Evolutionary conservation across 2,888 invertebrate genomes (phyloP), one percentile per base, ranked within the genome.

Genomic region (Anthrax anthrax): DNA sequence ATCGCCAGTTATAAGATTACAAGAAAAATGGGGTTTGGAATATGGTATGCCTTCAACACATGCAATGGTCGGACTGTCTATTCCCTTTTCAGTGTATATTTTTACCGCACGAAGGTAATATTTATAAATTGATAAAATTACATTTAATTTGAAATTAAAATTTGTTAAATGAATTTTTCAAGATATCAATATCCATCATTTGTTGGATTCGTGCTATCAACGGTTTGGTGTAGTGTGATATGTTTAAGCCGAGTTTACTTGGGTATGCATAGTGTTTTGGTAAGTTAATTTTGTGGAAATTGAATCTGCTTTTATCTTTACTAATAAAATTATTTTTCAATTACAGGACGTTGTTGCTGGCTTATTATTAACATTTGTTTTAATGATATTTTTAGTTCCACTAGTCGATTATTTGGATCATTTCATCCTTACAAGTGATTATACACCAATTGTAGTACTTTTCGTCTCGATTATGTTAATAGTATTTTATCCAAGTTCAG

Each of bases 11-110:
- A 75, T 83, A 50, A 78, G 85, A 55, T 66, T 94, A 39, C 91
- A 92, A 63, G 76, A 77, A 40, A 87, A 90, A 69, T 94, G 91
- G 86, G 81, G 84, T 2, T 69, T 86, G 55, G 94, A 94, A 62
- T 92, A 90, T 70, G 92, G 92, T 14, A 90, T 94, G 88, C 92
- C 94, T 2, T 92, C 91, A 14, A 92, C 92, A 1, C 92, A 92
- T 67, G 90, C 91, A 9, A 89, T 91, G 86, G 85, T 89, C 37
- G 88, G 84, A 1, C 77, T 88, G 16, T 84, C 86, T 1, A 84
- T 92, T 57, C 92, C 92, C 37, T 87, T 89, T 65, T 83, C 88
- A 1, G 77, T 90, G 44, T 67, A 91, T 46, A 69, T 87, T 47
- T 87, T 84, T 58, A 88, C 89, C 3, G 76, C 81, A 66, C 76